Conservation (phyloP, 2,113 vertebrate species). For the Rana temporaria region DNA sequence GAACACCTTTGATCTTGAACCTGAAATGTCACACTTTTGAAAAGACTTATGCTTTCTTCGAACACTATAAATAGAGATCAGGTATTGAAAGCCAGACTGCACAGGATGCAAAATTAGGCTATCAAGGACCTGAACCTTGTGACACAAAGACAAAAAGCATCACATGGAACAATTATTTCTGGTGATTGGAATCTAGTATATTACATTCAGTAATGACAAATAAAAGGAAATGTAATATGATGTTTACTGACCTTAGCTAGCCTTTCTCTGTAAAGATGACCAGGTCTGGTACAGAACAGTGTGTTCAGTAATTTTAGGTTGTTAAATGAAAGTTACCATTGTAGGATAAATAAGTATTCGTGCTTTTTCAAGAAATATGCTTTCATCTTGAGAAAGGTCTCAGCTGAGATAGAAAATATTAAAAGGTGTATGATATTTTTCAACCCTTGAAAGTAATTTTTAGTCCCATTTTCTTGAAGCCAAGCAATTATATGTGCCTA, state of each 20-base stretch:
- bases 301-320: neutral
- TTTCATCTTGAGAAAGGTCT: too few relatives aligned
- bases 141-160: neutral
- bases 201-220: conserved; percentile 16
- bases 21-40: conserved; percentile 62
- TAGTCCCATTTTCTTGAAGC: too few relatives aligned
- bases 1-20: conserved; percentile 61
- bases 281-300: neutral
- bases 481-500: too few relatives aligned
- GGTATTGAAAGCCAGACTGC: conserved; percentile 58
- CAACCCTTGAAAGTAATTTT: too few relatives aligned
- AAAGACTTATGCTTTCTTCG: conserved; percentile 59
- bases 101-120: conserved; percentile 48
- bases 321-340: conserved; percentile 4
- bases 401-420: too few relatives aligned
- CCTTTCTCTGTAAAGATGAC: neutral
- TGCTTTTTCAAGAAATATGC: too few relatives aligned
- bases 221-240: conserved; percentile 26
- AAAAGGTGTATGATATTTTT: too few relatives aligned
- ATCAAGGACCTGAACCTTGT: conserved; percentile 33
- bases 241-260: neutral
- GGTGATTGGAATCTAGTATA: neutral
- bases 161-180: conserved; percentile 41
- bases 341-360: too few relatives aligned
- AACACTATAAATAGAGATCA: conserved; percentile 63